Conservation (phyloP, 2,797 vertebrate genomes). For the Paguma larvata region DNA sequence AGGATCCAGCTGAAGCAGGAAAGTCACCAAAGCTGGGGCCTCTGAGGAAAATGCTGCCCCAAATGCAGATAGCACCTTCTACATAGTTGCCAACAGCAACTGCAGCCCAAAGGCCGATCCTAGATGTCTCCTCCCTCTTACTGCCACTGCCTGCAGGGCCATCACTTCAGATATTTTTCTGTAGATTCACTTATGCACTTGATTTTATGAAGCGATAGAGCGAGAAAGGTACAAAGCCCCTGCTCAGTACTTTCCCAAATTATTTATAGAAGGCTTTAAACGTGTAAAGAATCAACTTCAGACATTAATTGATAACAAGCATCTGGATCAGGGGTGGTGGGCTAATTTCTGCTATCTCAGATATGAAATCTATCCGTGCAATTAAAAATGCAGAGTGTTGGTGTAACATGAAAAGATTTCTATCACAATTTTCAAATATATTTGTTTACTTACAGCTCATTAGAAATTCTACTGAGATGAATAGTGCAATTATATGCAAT, state of each 20-base stretch:
- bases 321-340: conserved; percentile 42
- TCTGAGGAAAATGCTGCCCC: not conserved
- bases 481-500: conserved; percentile 81
- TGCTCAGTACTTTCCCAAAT: conserved; percentile 41
- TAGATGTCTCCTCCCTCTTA: not conserved
- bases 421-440: conserved; percentile 76
- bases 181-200: conserved; percentile 31
- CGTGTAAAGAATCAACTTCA: conserved; percentile 53
- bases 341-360: conserved; percentile 76
- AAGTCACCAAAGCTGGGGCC: not conserved
- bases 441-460: conserved; percentile 76
- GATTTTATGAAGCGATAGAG: conserved; percentile 54
- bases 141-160: not conserved
- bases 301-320: conserved; percentile 63
- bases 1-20: not conserved
- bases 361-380: conserved; percentile 60
- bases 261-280: conserved; percentile 62
- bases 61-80: not conserved
- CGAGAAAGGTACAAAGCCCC: not conserved
- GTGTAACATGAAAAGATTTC: conserved; percentile 72
- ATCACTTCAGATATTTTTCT: conserved; percentile 22
- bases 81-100: conserved; percentile 37
- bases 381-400: conserved; percentile 72
- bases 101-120: not conserved
- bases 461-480: conserved; percentile 81